Percentiles rank a stretch among this genome's conserved stretches.
phyloP scores from a whole-genome alignment of 2,797 vertebrate species.

The Falco concolor region DNA sequence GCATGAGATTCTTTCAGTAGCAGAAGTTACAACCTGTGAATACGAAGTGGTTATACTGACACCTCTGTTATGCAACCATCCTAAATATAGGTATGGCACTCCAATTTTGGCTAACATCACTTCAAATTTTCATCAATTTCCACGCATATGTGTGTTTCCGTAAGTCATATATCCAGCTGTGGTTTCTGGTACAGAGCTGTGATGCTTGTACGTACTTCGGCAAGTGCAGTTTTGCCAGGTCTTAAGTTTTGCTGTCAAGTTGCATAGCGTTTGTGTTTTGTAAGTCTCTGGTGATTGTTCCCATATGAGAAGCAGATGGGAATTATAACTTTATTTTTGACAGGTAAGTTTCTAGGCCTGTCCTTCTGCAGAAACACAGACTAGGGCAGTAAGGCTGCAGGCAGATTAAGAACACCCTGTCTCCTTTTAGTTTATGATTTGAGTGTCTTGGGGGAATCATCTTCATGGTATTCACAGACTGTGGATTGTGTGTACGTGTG shows the following conservation, averaged over 20 bases:
- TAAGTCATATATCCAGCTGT: not conserved
- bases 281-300: not conserved
- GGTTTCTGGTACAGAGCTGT: not conserved
- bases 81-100: constrained; percentile 87
- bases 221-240: not conserved
- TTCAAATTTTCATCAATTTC: not conserved
- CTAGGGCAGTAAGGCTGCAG: not conserved
- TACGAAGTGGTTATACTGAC: constrained; percentile 97
- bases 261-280: not conserved
- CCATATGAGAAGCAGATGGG: not conserved
- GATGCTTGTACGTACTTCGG: too few species aligned
- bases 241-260: not conserved
- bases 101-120: not conserved
- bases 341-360: not conserved
- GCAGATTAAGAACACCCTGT: not conserved
- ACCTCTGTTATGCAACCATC: constrained; percentile 91
- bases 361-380: not conserved
- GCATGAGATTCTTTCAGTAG: constrained; percentile 95
- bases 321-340: not conserved
- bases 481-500: not conserved
- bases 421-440: not conserved
- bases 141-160: not conserved
- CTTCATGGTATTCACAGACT: not conserved
- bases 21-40: constrained; percentile 95
- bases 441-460: not conserved